Base-by-base conservation (phyloP, 2,888 invertebrate genomes). In the Eupithecia abbreviata region DNA sequence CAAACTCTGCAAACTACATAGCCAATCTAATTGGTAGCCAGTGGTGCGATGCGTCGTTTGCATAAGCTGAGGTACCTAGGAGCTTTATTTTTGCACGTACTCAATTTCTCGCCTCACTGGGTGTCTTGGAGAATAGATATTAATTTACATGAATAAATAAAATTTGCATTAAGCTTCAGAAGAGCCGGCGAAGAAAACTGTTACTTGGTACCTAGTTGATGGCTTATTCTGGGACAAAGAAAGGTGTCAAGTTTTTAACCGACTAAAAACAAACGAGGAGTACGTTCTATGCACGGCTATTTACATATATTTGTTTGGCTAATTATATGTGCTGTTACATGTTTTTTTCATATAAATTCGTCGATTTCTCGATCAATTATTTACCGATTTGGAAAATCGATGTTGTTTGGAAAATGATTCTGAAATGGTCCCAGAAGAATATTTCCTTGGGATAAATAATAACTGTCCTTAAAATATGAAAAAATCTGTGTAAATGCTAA, bases 111-210 rank as follows among this genome's bases (percentile, higher is more conserved):
- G 93, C 90, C 89, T 91, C 93, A 93, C 91, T 91, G 93, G 89
- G 84, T 88, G 91, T 92, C 92, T 90, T 87, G 87, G 87, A 89
- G 93, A 93, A 93, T 92, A 93, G 93, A 95, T 94, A 94, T 94
- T 95, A 94, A 95, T 94, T 94, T 95, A 94, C 95, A 95, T 95
- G 93, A 93, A 94, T 94, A 94, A 94, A 95, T 94, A 93, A 93
- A 94, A 95, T 95, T 95, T 94, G 93, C 94, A 94, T 94, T 93
- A 92, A 92, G 92, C 93, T 92, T 90, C 89, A 89, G 87, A 85
- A 86, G 84, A 85, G 86, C 80, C 82, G 81, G 82, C 80, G 86
- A 75, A 90, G 89, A 87, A 90, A 90, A 92, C 90, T 90, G 89
- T 90, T 89, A 84, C 84, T 89, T 85, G 88, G 30, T 30, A 30